phyloP scores from a whole-genome alignment of 2,888 invertebrate genomes.

The Lucinisca nassula region DNA sequence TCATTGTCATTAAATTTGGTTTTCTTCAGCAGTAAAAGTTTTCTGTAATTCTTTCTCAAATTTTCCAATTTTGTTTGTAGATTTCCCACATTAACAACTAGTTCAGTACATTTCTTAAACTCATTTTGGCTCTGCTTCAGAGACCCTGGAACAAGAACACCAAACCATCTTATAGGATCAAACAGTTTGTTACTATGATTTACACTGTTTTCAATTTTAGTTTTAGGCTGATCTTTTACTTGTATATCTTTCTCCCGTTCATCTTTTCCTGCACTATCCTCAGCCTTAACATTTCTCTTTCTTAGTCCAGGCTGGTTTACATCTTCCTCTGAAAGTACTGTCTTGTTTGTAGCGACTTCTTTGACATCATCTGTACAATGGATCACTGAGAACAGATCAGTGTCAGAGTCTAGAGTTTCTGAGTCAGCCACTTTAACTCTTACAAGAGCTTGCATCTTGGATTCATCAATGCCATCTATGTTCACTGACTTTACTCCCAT shows the following conservation, averaged over 20 bases:
- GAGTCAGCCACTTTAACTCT: conserved; percentile 56
- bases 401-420: conserved; percentile 24
- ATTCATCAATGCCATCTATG: conserved; percentile 74
- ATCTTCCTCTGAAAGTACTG: background rate
- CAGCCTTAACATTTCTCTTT: conserved; percentile 50
- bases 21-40: background rate
- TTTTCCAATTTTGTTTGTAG: background rate
- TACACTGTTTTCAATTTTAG: conserved; percentile 21
- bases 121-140: conserved; percentile 92
- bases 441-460: conserved; percentile 73
- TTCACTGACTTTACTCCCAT: conserved; percentile 82
- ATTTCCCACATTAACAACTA: conserved; percentile 68
- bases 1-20: background rate
- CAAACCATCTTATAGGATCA: conserved; percentile 95
- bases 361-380: background rate
- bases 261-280: background rate
- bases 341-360: conserved; percentile 16
- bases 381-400: conserved; percentile 8
- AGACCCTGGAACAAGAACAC: conserved; percentile 94
- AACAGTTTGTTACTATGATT: conserved; percentile 24
- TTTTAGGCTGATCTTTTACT: conserved; percentile 16
- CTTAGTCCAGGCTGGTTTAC: conserved; percentile 36
- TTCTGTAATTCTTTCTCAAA: conserved; percentile 7
- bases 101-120: conserved; percentile 90
- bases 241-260: background rate